These are phyloP conservation scores for Cynaeus angustus DNA, from an alignment of 2,888 invertebrate genomes.

Conservation along the genomic window DNA sequence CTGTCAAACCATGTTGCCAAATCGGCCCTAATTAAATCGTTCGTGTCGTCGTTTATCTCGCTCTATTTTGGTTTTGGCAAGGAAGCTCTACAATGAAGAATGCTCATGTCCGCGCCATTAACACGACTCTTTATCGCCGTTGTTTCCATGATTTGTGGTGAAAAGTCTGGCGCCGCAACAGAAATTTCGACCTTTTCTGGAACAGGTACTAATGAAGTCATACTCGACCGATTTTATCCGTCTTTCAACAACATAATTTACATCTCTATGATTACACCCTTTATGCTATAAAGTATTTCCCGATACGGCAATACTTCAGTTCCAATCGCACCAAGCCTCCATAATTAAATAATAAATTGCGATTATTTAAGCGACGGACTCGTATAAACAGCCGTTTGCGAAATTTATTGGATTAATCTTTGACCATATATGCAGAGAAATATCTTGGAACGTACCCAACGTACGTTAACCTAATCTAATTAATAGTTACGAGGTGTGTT, in stretches of 20 bases:
- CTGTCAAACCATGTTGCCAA: background rate
- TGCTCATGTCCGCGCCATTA: background rate
- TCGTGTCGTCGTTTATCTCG: background rate
- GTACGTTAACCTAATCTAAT: slow-evolving; percentile 45
- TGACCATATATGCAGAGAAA: slow-evolving; percentile 45
- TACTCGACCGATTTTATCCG: slow-evolving; percentile 39
- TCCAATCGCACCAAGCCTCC: slow-evolving; percentile 42
- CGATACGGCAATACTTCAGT: slow-evolving; percentile 43
- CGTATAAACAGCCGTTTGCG: slow-evolving; percentile 29
- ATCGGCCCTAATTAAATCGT: background rate
- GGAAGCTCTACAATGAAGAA: background rate
- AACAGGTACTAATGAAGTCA: slow-evolving; percentile 38
- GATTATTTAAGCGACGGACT: slow-evolving; percentile 34
- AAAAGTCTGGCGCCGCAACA: slow-evolving; percentile 1
- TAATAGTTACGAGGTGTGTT: slow-evolving; percentile 47
- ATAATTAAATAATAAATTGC: slow-evolving; percentile 47
- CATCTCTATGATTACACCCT: slow-evolving; percentile 44
- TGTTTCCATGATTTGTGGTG: background rate
- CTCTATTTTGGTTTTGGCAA: slow-evolving; percentile 1
- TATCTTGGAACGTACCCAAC: slow-evolving; percentile 42
- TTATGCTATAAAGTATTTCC: slow-evolving; percentile 40
- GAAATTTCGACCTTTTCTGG: background rate
- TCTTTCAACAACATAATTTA: slow-evolving; percentile 36
- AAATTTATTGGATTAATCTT: slow-evolving; percentile 49
- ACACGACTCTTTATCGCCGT: slow-evolving; percentile 1